phyloP scores from a whole-genome alignment of 2,113 vertebrate species.

The Hemiscyllium ocellatum region DNA sequence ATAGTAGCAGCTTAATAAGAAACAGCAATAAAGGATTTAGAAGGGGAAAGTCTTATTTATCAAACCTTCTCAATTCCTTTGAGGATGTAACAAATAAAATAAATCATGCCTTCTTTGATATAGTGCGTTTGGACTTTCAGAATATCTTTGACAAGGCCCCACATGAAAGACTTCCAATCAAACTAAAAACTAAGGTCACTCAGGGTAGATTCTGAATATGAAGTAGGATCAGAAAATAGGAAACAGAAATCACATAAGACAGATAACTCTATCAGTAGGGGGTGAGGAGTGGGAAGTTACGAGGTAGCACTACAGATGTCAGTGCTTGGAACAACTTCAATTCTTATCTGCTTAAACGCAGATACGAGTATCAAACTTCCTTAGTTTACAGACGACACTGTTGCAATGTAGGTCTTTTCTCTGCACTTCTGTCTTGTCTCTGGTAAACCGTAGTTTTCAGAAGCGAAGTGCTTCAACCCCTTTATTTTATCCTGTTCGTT shows the following conservation, averaged over 20 bases:
- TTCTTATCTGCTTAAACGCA: background rate
- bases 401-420: background rate
- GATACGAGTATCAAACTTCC: background rate
- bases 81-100: background rate
- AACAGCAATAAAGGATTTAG: background rate
- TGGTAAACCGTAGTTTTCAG: background rate
- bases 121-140: background rate
- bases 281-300: background rate
- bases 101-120: background rate
- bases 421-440: background rate
- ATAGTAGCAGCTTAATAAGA: background rate
- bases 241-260: background rate
- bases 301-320: background rate
- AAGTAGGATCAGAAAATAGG: background rate
- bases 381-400: background rate
- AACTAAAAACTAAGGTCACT: background rate
- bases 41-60: background rate
- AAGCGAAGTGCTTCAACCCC: background rate
- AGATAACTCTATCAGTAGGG: background rate
- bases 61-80: background rate
- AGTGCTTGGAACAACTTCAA: background rate
- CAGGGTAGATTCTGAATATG: background rate
- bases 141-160: background rate
- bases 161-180: background rate
- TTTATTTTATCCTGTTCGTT: background rate